Percentiles rank a stretch among this genome's conserved stretches.
phyloP scores from a whole-genome alignment of 2,797 vertebrate genomes.

The Synanceia verrucosa region DNA sequence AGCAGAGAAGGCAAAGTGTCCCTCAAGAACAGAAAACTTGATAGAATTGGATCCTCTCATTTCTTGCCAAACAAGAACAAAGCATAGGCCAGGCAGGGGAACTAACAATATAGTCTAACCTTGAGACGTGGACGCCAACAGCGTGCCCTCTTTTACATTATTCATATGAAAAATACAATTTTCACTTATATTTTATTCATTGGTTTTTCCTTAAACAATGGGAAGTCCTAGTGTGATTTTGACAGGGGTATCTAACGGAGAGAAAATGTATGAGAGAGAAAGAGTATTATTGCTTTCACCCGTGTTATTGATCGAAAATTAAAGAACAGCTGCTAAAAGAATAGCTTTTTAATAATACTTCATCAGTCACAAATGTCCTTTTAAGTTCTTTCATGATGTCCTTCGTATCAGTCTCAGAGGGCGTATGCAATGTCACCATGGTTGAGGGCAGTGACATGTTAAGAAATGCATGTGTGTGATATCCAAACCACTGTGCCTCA shows the following conservation, averaged over 20 bases:
- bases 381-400: constrained; percentile 54
- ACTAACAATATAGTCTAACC: constrained; percentile 76
- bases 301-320: constrained; percentile 78
- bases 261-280: constrained; percentile 60
- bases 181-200: constrained; percentile 87
- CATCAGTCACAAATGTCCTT: constrained; percentile 69
- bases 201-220: constrained; percentile 80
- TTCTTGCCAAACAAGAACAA: constrained; percentile 75
- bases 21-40: constrained; percentile 58
- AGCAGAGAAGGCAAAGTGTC: constrained; percentile 58
- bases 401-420: constrained; percentile 38
- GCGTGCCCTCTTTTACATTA: constrained; percentile 81
- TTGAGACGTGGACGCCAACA: constrained; percentile 77
- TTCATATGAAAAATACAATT: constrained; percentile 85
- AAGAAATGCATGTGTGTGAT: constrained; percentile 10
- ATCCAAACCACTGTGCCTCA: not conserved
- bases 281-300: constrained; percentile 64
- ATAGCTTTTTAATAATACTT: constrained; percentile 73
- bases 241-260: constrained; percentile 62
- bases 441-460: constrained; percentile 20
- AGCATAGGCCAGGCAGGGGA: constrained; percentile 48
- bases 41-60: constrained; percentile 69
- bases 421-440: constrained; percentile 18
- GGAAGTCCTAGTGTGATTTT: constrained; percentile 63
- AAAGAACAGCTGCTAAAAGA: constrained; percentile 69